Conservation (phyloP, 2,888 invertebrate genomes). For the Nasonia oneida region DNA sequence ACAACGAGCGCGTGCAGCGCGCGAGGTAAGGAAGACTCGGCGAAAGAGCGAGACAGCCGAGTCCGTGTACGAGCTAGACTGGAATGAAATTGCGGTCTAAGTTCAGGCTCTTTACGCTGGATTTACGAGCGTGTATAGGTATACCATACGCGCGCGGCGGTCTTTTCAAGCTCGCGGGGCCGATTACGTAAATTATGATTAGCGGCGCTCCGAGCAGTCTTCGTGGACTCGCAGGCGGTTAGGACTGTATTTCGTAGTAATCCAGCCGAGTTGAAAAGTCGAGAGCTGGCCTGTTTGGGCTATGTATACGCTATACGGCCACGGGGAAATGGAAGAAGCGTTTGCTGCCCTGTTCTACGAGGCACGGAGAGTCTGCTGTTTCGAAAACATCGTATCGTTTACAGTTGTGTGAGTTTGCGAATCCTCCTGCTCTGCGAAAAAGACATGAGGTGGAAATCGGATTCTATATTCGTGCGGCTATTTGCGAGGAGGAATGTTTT, state of each 20-base stretch:
- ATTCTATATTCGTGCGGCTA: no score
- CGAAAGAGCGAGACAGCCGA: neutral
- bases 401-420: no score
- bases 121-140: neutral
- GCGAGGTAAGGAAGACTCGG: neutral
- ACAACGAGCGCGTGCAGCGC: neutral
- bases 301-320: no score
- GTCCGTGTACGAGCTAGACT: neutral
- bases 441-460: no score
- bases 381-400: no score
- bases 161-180: no score
- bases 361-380: neutral
- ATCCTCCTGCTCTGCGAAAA: no score
- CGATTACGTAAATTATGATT: neutral
- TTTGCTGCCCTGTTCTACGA: neutral
- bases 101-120: conserved; percentile 11
- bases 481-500: no score
- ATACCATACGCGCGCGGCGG: no score
- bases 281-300: neutral
- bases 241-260: neutral
- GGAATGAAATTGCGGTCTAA: conserved; percentile 7
- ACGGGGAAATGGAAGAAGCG: neutral
- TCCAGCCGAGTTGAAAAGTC: conserved; percentile 1
- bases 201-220: conserved; percentile 1
- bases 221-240: neutral